These are phyloP conservation scores for Oncorhynchus nerka DNA, from an alignment of 2,113 vertebrate genomes.

Conservation along the genomic window DNA sequence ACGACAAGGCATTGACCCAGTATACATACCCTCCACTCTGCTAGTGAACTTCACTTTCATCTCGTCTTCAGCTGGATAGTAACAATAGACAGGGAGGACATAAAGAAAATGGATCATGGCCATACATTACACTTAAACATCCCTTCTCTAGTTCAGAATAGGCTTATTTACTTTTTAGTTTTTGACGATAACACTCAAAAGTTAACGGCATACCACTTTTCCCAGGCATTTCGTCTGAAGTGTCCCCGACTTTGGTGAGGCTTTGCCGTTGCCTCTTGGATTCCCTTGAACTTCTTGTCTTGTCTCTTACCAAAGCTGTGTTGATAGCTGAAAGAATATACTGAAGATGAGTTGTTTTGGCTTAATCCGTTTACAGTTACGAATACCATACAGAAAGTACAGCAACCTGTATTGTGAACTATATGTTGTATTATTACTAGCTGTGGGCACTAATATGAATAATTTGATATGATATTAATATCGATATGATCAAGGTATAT, in stretches of 20 bases:
- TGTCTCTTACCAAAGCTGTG: constrained; percentile 54
- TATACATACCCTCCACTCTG: constrained; percentile 65
- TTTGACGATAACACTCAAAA: neutral
- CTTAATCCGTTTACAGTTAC: constrained; percentile 67
- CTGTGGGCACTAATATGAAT: too few relatives aligned
- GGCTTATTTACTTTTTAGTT: neutral
- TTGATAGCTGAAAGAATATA: constrained; percentile 65
- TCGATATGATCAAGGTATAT: too few relatives aligned
- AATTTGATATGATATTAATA: too few relatives aligned
- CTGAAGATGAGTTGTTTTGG: constrained; percentile 65
- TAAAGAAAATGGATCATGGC: neutral
- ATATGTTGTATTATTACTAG: constrained; percentile 35
- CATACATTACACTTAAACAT: neutral
- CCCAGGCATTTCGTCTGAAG: constrained; percentile 17
- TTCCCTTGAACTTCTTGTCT: constrained; percentile 59
- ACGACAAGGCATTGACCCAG: neutral
- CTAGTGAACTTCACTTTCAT: constrained; percentile 51
- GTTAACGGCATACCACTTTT: constrained; percentile 52
- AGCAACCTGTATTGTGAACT: constrained; percentile 37
- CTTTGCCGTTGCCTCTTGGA: constrained; percentile 60
- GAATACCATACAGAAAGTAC: constrained; percentile 69
- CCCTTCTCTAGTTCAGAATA: neutral
- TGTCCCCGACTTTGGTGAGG: constrained; percentile 46
- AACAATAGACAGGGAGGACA: neutral
- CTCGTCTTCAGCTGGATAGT: constrained; percentile 30